Evolutionary conservation across 2,888 invertebrate genomes (phyloP).

Genomic region (Thereva nobilitata): DNA sequence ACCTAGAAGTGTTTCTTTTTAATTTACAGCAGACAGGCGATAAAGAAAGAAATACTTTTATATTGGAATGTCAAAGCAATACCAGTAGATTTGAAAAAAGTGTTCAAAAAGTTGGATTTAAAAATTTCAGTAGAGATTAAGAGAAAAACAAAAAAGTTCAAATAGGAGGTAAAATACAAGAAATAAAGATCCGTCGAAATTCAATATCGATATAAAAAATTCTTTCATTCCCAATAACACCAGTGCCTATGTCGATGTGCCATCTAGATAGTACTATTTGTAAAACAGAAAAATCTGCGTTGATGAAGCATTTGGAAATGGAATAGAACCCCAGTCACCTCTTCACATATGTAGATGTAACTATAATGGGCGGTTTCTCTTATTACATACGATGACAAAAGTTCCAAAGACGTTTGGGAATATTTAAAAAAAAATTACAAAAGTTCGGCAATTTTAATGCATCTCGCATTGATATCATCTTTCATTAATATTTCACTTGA

Average conservation of each 20-base stretch:
- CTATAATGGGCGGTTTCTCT: conserved; percentile 13
- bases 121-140: no score
- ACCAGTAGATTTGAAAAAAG: no score
- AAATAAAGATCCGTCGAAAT: no score
- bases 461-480: no score
- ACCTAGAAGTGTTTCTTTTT: neutral
- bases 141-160: no score
- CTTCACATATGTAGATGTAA: neutral
- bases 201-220: no score
- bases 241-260: conserved; percentile 48
- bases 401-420: conserved; percentile 1
- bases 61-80: no score
- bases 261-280: conserved; percentile 46
- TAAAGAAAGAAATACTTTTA: neutral
- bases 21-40: conserved; percentile 43
- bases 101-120: no score
- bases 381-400: neutral
- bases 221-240: conserved; percentile 47
- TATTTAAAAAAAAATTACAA: neutral
- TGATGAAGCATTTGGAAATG: conserved; percentile 44
- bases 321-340: neutral
- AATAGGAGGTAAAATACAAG: conserved; percentile 36
- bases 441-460: neutral
- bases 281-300: conserved; percentile 46
- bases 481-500: conserved; percentile 35